Evolutionary conservation across 1,140 invertebrate genomes (phyloP).

Genomic region (Trachymyrmex cornetzi): DNA sequence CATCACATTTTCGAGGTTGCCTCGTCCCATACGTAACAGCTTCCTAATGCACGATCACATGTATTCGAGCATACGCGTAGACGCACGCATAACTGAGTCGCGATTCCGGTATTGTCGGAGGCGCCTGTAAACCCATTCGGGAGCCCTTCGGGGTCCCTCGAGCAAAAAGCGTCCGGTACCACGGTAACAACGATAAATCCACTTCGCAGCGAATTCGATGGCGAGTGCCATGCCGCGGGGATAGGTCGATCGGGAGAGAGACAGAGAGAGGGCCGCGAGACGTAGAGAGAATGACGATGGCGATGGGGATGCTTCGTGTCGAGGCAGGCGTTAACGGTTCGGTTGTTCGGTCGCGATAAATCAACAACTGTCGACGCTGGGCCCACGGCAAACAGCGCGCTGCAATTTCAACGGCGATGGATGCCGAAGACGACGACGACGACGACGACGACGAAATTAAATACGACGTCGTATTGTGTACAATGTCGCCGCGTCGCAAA

Average conservation of each 20-base stretch:
- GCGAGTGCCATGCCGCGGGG: constrained; percentile 17
- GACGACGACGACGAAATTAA: constrained; percentile 64
- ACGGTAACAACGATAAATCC: constrained; percentile 68
- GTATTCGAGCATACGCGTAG: constrained; percentile 9
- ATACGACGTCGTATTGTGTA: constrained; percentile 61
- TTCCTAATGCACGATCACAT: background rate
- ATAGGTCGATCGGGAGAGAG: constrained; percentile 23
- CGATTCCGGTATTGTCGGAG: constrained; percentile 45
- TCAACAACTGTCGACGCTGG: constrained; percentile 69
- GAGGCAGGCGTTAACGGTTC: constrained; percentile 71
- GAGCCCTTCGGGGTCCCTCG: constrained; percentile 24
- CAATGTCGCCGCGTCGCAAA: constrained; percentile 27
- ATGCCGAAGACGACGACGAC: constrained; percentile 63
- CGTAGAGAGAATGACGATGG: constrained; percentile 39
- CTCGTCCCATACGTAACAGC: background rate
- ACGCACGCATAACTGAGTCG: constrained; percentile 18
- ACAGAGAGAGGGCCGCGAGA: constrained; percentile 5
- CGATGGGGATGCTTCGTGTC: constrained; percentile 66
- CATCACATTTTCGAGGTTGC: background rate
- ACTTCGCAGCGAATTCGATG: constrained; percentile 64
- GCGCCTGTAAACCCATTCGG: constrained; percentile 38
- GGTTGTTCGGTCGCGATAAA: constrained; percentile 71
- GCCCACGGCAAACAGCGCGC: constrained; percentile 68
- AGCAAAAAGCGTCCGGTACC: constrained; percentile 58
- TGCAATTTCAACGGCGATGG: constrained; percentile 63